Evolutionary conservation across 1,140 invertebrate genomes (phyloP), one percentile per base, ranked within the genome.

Genomic region (Sinonovacula constricta): DNA sequence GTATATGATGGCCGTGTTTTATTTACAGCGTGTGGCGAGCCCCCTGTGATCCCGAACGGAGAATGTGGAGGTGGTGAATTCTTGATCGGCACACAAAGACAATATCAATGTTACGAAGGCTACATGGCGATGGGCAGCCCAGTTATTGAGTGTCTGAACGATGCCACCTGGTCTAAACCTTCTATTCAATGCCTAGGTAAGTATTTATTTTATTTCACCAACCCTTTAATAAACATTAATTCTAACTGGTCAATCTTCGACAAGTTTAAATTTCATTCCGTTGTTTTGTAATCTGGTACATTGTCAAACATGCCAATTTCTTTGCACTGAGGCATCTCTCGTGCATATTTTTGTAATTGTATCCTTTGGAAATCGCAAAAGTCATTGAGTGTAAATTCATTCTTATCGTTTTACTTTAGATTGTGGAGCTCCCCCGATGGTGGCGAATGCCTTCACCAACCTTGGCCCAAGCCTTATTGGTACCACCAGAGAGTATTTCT

Each of bases 401-500:
- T n/a, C n/a, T n/a, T n/a, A n/a, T n/a, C n/a, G n/a, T n/a, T n/a
- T 26, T 28, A 24, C 14, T 75, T 0, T 28, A 78, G 75, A 68
- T 36, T 78, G 75, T 39, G 75, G 66, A 5, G 39, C 54, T 24
- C 56, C 66, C 7, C 66, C 75, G 15, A n/a, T 31, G 2, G 66
- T 78, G 2, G 26, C 66, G 10, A 69, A 78, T 31, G 75, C 75
- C 30, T 78, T 59, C 49, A 36, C 33, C 2, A 59, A 53, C 31
- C 45, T 34, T n/a, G 75, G 75, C 36, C 39, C 66, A 14, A 36
- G 24, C 28, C 18, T 33, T 1, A 30, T 70, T 34, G 75, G 75
- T 18, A 39, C 28, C 56, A 49, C n/a, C 5, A 10, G 39, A 7
- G 49, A 33, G 7, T 78, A 78, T 30, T 31, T 15, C 24, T 78